These are phyloP conservation scores for Nemoura dubitans DNA, from an alignment of 2,888 invertebrate genomes.

Conservation along the genomic window DNA sequence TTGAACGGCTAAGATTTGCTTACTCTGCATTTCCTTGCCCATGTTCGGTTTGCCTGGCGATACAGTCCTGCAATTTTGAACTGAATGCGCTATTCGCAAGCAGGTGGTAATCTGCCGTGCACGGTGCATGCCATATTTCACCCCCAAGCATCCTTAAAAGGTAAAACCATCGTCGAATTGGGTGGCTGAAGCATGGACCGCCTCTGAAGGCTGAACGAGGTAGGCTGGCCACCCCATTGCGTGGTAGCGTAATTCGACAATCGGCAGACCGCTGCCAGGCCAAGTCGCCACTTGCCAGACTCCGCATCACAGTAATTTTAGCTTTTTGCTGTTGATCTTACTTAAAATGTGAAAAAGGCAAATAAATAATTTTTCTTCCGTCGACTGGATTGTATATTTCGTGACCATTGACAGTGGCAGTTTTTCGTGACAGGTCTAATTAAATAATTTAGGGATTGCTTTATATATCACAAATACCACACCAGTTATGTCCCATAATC, in stretches of 20 bases:
- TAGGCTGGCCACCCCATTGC: background rate
- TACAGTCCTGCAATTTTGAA: no score
- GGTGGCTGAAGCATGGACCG: no score
- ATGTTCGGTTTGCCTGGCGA: no score
- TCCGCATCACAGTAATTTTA: background rate
- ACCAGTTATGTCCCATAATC: no score
- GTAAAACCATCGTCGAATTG: no score
- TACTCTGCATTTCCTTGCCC: no score
- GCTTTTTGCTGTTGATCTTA: background rate
- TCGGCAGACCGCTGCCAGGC: background rate
- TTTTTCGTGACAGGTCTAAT: background rate
- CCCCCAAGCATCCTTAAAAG: no score
- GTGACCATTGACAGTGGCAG: background rate
- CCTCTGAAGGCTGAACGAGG: no score
- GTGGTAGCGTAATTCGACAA: background rate
- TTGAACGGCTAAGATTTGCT: no score
- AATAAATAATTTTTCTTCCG: background rate
- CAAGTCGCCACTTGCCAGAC: background rate
- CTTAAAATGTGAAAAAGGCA: background rate
- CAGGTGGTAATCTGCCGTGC: no score
- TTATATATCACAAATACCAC: background rate
- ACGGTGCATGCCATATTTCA: no score
- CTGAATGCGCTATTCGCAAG: no score
- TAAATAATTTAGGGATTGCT: background rate
- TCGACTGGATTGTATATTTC: background rate